Conservation (phyloP, 2,888 invertebrate genomes). For the Chamaedrilus cognettii region DNA sequence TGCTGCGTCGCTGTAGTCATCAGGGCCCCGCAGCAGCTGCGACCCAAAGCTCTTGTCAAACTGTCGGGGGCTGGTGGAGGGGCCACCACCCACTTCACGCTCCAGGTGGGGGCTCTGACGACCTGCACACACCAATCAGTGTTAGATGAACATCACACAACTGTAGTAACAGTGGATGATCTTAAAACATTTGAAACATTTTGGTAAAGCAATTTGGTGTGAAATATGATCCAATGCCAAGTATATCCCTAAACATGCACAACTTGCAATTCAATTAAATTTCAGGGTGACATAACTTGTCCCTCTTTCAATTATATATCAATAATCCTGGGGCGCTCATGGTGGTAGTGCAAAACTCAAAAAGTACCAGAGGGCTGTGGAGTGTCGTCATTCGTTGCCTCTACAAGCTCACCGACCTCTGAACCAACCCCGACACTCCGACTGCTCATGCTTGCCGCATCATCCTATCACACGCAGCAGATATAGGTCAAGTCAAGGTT, state of each 20-base stretch:
- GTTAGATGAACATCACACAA: too few relatives aligned
- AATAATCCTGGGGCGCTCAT: too few relatives aligned
- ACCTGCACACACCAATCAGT: constrained; percentile 1
- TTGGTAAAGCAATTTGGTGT: too few relatives aligned
- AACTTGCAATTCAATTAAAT: too few relatives aligned
- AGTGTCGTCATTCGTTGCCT: constrained; percentile 41
- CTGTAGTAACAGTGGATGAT: neutral
- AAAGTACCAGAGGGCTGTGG: constrained; percentile 39
- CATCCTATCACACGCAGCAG: constrained; percentile 28
- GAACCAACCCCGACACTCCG: constrained; percentile 26
- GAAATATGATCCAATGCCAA: too few relatives aligned
- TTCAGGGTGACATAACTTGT: too few relatives aligned
- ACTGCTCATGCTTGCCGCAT: constrained; percentile 37
- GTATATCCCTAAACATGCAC: too few relatives aligned
- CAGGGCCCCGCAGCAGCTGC: neutral
- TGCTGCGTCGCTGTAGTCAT: neutral
- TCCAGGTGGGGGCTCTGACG: constrained; percentile 10
- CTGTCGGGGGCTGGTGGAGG: neutral
- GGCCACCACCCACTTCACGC: neutral
- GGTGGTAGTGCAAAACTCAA: neutral
- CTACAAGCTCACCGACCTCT: constrained; percentile 40
- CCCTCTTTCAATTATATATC: too few relatives aligned
- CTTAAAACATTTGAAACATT: too few relatives aligned
- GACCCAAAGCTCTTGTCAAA: neutral
- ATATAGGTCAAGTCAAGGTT: neutral